Conservation (phyloP, 37 sponge, comb jelly and placozoan species). For the Tethya wilhelma region DNA sequence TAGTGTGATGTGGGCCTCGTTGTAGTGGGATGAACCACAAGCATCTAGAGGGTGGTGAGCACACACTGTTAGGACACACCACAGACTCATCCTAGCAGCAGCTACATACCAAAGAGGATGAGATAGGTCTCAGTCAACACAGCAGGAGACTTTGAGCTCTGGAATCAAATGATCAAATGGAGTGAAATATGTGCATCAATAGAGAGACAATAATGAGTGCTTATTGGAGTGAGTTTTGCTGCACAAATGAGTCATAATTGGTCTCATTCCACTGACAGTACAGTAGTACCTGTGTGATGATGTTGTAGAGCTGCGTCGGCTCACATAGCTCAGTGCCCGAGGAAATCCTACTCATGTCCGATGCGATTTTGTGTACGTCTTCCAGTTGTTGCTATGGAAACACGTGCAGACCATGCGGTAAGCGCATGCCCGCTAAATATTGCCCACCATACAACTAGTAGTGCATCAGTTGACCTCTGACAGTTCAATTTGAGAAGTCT, state of each 20-base stretch:
- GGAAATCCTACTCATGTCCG: constrained; percentile 21
- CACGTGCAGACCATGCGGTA: constrained; percentile 5
- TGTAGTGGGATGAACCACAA: constrained; percentile 50
- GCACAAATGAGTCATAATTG: too few species aligned
- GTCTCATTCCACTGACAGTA: too few species aligned
- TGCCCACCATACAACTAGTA: not conserved
- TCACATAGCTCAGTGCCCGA: constrained; percentile 80
- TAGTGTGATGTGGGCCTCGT: constrained; percentile 53
- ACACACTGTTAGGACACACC: not conserved
- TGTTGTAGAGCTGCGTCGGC: constrained; percentile 90
- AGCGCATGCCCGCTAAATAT: not conserved
- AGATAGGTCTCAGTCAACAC: constrained; percentile 63
- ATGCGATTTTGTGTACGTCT: not conserved
- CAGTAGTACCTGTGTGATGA: constrained; percentile 76
- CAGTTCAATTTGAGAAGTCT: not conserved
- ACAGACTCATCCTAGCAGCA: not conserved
- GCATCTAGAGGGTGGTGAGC: constrained; percentile 46
- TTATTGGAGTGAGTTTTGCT: too few species aligned
- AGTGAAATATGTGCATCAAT: too few species aligned
- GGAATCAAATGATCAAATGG: not conserved
- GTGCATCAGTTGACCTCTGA: not conserved
- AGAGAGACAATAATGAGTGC: too few species aligned
- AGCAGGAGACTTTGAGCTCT: constrained; percentile 38
- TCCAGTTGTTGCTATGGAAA: not conserved
- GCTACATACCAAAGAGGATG: constrained; percentile 70